Base-by-base conservation (phyloP, 2,113 vertebrate species). In the Meriones unguiculatus region DNA sequence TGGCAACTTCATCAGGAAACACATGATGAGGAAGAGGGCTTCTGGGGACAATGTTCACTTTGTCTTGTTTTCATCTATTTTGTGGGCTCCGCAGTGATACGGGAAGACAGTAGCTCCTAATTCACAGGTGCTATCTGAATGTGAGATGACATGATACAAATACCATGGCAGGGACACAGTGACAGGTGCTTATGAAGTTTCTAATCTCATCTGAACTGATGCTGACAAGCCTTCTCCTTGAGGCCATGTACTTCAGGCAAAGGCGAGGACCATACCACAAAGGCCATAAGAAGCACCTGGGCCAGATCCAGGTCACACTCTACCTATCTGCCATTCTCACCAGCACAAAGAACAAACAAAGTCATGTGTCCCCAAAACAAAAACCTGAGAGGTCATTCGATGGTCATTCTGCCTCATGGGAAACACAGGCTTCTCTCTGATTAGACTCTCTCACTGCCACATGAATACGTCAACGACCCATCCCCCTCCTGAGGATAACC, bases 251-350 rank as follows among this genome's bases (percentile, higher is more conserved):
- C 20, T 46, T 52, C 12, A 0, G 57, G n/a, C 69, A 41, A 1
- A n/a, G 46, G 30, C 1, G 2, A 3, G 17, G 2, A n/a, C 75
- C 1, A 1, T 1, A 70, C 12, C 46, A n/a, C 65, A 52, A 59
- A 35, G 73, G 8, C 28, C 50, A 38, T 52, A 89, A 64, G 81
- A 22, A 3, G 5, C 18, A 52, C 50, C 35, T 0, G 1, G 57
- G 28, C 1, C 0, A 41, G 7, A 35, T 12, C 28, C 5, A 54
- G 50, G 14, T 41, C 30, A 84, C 41, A 72, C 14, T 32, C 24
- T 41, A 32, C 32, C 30, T 17, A 22, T 38, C 18, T 38, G 24
- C 62, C 67, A 38, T 69, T 20, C 62, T 30, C 14, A 10, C 1
- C 35, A 35, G 52, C 89, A 65, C 30, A 13, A 57, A 54, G 35